Evolutionary conservation across 2,113 vertebrate species (phyloP).

Genomic region (Oncorhynchus nerka): DNA sequence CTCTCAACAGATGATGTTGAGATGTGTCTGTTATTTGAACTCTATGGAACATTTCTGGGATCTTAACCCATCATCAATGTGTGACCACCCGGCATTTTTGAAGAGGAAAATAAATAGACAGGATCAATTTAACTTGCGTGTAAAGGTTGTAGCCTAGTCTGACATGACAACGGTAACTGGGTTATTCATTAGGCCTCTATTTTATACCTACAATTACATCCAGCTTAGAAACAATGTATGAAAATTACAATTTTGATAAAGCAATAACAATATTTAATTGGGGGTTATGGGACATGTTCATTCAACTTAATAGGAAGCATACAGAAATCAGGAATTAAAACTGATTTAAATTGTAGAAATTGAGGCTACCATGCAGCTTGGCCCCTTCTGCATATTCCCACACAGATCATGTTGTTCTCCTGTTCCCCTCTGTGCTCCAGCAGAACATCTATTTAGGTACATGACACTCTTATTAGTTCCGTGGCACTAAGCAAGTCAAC

Average conservation of each 20-base stretch:
- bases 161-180: background rate
- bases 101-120: conserved; percentile 5
- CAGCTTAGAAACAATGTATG: too few relatives aligned
- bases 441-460: conserved; percentile 31
- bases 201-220: too few relatives aligned
- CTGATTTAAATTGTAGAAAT: background rate
- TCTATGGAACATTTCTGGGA: too few relatives aligned
- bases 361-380: background rate
- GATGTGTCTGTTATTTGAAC: too few relatives aligned
- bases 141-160: background rate
- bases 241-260: too few relatives aligned
- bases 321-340: too few relatives aligned
- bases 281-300: too few relatives aligned
- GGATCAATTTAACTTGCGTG: background rate
- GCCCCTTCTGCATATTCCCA: background rate
- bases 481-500: conserved; percentile 44
- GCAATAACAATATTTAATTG: too few relatives aligned
- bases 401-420: background rate
- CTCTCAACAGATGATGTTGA: too few relatives aligned
- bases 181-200: too few relatives aligned
- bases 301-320: too few relatives aligned
- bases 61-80: background rate
- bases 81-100: background rate
- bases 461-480: conserved; percentile 53
- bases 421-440: background rate